Evolutionary conservation across 1,140 invertebrate genomes (phyloP).

Genomic region (Catajapyx aquilonaris): DNA sequence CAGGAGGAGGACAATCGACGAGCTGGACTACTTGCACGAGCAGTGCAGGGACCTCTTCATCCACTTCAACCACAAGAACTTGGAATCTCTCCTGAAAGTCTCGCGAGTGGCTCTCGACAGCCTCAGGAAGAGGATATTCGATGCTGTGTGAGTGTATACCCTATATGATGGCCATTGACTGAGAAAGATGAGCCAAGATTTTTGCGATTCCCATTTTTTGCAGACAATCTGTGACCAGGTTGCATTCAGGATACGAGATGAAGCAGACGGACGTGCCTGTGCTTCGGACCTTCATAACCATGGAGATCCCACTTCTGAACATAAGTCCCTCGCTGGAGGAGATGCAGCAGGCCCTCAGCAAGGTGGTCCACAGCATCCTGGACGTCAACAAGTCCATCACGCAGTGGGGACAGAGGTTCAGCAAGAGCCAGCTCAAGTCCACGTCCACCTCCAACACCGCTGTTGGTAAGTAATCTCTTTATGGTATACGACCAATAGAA

Average conservation of each 20-base stretch:
- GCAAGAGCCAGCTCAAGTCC: too few relatives aligned
- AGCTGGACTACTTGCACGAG: slow-evolving; percentile 29
- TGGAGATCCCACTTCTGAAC: slow-evolving; percentile 35
- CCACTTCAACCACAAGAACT: slow-evolving; percentile 45
- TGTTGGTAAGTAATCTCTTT: too few relatives aligned
- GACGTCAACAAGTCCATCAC: slow-evolving; percentile 37
- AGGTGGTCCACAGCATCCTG: slow-evolving; percentile 37
- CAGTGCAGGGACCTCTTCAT: slow-evolving; percentile 52
- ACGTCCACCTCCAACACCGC: too few relatives aligned
- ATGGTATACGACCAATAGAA: too few relatives aligned
- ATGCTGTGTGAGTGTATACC: not conserved
- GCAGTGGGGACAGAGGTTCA: slow-evolving; percentile 44
- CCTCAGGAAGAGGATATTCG: slow-evolving; percentile 30
- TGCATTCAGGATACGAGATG: too few relatives aligned
- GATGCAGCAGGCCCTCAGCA: slow-evolving; percentile 43
- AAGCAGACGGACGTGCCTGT: too few relatives aligned
- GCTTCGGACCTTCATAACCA: slow-evolving; percentile 31
- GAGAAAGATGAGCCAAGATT: too few relatives aligned
- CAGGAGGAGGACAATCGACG: slow-evolving; percentile 11
- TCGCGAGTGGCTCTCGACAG: slow-evolving; percentile 42
- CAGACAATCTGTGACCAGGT: too few relatives aligned
- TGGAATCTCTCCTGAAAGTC: slow-evolving; percentile 40
- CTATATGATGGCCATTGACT: too few relatives aligned
- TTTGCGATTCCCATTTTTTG: too few relatives aligned
- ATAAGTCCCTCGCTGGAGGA: slow-evolving; percentile 42